Percentiles rank a stretch among this genome's conserved stretches.
phyloP scores from a whole-genome alignment of 2,888 invertebrate genomes.

The Odontothrips loti region DNA sequence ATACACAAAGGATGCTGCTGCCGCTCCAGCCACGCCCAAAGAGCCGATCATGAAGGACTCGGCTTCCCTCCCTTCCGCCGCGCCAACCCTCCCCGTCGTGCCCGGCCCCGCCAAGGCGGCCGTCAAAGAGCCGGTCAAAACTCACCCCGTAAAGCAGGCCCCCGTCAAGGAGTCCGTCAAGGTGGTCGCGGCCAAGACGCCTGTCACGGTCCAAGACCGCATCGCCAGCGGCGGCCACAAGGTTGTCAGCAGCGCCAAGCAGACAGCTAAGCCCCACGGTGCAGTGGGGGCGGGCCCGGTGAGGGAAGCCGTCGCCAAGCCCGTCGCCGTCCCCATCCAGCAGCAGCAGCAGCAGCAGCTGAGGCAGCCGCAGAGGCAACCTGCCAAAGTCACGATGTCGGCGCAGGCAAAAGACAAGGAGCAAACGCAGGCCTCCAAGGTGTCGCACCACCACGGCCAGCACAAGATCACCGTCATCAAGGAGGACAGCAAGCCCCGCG shows the following conservation, averaged over 20 bases:
- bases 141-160: not conserved
- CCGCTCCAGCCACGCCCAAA: too few relatives aligned
- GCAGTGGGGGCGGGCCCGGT: not conserved
- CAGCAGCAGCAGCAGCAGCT: not conserved
- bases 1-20: too few relatives aligned
- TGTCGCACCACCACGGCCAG: not conserved
- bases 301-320: not conserved
- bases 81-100: not conserved
- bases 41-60: too few relatives aligned
- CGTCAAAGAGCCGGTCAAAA: constrained; percentile 9
- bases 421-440: not conserved
- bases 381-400: not conserved
- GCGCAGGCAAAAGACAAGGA: not conserved
- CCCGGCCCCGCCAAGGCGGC: not conserved
- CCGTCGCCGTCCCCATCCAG: not conserved
- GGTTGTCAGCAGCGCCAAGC: not conserved
- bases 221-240: not conserved
- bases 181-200: constrained; percentile 4
- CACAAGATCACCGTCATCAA: constrained; percentile 24
- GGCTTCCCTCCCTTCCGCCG: not conserved
- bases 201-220: not conserved
- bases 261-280: not conserved
- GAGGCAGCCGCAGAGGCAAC: not conserved
- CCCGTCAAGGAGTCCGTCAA: not conserved
- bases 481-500: not conserved